Percentiles rank a stretch among this genome's conserved stretches.
Evolutionary conservation across 1,140 invertebrate genomes (phyloP).

Genomic region (Macrosteles quadrilineatus): DNA sequence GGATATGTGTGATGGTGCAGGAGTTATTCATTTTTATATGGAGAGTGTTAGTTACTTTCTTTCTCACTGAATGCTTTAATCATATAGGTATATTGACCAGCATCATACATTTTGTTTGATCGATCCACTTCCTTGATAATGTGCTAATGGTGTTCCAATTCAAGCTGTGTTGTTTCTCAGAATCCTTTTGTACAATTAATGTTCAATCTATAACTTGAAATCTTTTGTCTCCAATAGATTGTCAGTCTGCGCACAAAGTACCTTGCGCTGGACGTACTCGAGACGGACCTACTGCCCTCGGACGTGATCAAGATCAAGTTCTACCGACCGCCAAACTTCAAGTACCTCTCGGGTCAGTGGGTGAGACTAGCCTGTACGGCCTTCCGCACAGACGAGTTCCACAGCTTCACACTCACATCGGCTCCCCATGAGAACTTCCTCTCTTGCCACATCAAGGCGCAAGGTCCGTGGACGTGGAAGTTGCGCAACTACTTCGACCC

Average conservation of each 20-base stretch:
- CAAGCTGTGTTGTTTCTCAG: too few species aligned
- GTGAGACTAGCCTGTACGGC: slow-evolving; percentile 85
- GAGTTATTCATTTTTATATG: too few species aligned
- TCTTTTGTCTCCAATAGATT: too few species aligned
- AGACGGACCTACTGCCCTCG: slow-evolving; percentile 94
- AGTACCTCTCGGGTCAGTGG: slow-evolving; percentile 89
- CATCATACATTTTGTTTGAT: too few species aligned
- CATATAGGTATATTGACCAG: too few species aligned
- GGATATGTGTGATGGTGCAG: too few species aligned
- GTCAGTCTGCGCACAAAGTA: slow-evolving; percentile 90
- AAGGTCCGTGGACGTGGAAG: slow-evolving; percentile 99
- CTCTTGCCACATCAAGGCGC: slow-evolving; percentile 97
- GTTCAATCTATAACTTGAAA: too few species aligned
- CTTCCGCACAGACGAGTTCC: slow-evolving; percentile 91
- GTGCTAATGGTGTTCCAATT: too few species aligned
- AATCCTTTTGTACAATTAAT: too few species aligned
- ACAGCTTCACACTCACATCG: slow-evolving; percentile 97
- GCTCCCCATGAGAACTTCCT: slow-evolving; percentile 97
- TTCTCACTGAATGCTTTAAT: too few species aligned
- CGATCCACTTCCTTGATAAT: too few species aligned
- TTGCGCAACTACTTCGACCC: slow-evolving; percentile 96
- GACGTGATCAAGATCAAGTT: slow-evolving; percentile 93
- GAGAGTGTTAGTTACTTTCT: too few species aligned
- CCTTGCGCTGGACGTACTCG: slow-evolving; percentile 91
- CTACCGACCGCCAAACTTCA: slow-evolving; percentile 93